Evolutionary conservation across 2,888 invertebrate species (phyloP).

Genomic region (Melinaea marsaeus): DNA sequence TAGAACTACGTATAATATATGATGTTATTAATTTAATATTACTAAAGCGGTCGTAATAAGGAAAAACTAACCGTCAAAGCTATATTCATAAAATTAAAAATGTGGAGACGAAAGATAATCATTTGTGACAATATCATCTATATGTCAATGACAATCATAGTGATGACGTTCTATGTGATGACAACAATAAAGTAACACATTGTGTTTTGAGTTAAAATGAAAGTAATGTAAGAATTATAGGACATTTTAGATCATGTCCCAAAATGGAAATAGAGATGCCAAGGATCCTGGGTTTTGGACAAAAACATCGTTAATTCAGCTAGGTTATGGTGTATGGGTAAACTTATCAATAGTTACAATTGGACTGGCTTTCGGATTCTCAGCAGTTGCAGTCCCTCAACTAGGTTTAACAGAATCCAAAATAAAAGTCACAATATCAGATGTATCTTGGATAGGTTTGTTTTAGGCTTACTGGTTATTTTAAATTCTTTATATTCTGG

Average conservation of each 20-base stretch:
- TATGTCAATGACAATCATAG: too few species aligned
- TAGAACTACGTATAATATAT: too few species aligned
- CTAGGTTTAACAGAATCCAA: conserved; percentile 55
- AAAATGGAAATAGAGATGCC: neutral
- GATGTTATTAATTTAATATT: too few species aligned
- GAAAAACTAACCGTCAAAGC: too few species aligned
- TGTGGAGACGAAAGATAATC: too few species aligned
- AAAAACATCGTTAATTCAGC: conserved; percentile 49
- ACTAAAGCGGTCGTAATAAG: too few species aligned
- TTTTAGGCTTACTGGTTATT: conserved; percentile 1
- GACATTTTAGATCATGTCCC: neutral
- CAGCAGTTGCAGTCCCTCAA: conserved; percentile 79
- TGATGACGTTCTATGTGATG: too few species aligned
- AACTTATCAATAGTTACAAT: conserved; percentile 78
- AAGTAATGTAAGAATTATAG: too few species aligned
- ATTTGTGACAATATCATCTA: too few species aligned
- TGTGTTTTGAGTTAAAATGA: too few species aligned
- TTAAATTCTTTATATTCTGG: neutral
- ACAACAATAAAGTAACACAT: too few species aligned
- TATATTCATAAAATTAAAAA: too few species aligned
- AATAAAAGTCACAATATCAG: conserved; percentile 58
- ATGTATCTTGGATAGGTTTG: conserved; percentile 79
- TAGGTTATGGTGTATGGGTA: conserved; percentile 54
- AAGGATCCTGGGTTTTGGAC: conserved; percentile 49
- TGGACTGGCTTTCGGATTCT: conserved; percentile 79